phyloP scores from a whole-genome alignment of 2,888 invertebrate species.

The Phorcus lineatus region DNA sequence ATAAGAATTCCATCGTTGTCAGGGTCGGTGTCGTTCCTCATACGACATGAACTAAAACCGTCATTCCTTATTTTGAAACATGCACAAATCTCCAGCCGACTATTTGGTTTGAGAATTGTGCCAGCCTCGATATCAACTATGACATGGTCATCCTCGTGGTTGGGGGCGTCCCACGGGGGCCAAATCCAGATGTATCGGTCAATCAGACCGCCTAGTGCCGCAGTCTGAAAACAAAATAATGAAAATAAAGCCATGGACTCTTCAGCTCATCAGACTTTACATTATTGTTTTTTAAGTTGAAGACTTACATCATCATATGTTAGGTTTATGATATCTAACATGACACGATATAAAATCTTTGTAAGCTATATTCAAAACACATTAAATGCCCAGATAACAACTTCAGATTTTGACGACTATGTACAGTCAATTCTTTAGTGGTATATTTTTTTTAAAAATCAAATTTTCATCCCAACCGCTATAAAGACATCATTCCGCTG shows the following conservation, averaged over 20 bases:
- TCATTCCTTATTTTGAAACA: background rate
- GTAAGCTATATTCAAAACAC: background rate
- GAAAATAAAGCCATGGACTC: no score
- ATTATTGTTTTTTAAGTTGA: no score
- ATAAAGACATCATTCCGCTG: slow-evolving; percentile 69
- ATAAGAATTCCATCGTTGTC: slow-evolving; percentile 38
- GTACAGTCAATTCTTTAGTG: background rate
- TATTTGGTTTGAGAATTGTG: background rate
- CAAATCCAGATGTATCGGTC: slow-evolving; percentile 65
- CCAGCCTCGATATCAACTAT: slow-evolving; percentile 44
- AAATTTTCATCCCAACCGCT: slow-evolving; percentile 49
- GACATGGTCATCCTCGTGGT: slow-evolving; percentile 44
- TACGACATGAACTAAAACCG: no score
- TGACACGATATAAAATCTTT: background rate
- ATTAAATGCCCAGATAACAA: background rate
- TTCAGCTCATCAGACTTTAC: no score
- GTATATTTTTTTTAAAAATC: no score
- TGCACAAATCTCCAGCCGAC: slow-evolving; percentile 8
- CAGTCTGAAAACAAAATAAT: slow-evolving; percentile 47
- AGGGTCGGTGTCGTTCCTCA: background rate
- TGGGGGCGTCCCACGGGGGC: slow-evolving; percentile 60
- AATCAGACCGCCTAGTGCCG: slow-evolving; percentile 57
- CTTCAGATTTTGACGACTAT: background rate
- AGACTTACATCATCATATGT: no score
- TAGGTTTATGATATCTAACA: no score